Conservation (phyloP, 2,113 vertebrate species). For the Gallinago paraguaiae region DNA sequence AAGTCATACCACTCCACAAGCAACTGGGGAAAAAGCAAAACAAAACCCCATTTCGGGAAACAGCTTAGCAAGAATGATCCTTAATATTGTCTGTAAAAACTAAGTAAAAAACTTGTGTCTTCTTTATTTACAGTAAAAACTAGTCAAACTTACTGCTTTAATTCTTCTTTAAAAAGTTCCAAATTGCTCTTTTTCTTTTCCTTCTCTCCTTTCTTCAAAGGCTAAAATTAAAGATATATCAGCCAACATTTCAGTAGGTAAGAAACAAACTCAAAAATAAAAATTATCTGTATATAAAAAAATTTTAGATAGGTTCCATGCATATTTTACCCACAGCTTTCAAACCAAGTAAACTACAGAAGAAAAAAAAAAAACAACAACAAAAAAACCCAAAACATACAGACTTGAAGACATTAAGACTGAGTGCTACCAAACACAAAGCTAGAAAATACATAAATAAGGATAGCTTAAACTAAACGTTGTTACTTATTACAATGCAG, state of each 20-base stretch:
- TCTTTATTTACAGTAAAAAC: neutral
- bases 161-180: constrained; percentile 98
- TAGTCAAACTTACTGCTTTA: constrained; percentile 89
- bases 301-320: constrained; percentile 30
- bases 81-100: neutral
- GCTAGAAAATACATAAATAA: constrained; percentile 12
- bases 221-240: constrained; percentile 76
- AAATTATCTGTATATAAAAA: neutral
- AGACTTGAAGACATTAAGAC: constrained; percentile 47
- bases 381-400: neutral
- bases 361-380: neutral
- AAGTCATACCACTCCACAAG: neutral
- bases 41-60: neutral
- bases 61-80: neutral
- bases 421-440: constrained; percentile 32
- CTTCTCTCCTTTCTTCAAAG: constrained; percentile 92
- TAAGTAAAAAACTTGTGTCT: neutral
- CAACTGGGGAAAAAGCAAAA: neutral
- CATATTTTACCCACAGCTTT: constrained; percentile 46
- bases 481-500: neutral
- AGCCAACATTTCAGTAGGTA: constrained; percentile 60
- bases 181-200: constrained; percentile 99
- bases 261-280: neutral
- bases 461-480: neutral
- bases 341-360: constrained; percentile 36